Conservation (phyloP, 1,140 invertebrate species). For the Orchesella cincta region DNA sequence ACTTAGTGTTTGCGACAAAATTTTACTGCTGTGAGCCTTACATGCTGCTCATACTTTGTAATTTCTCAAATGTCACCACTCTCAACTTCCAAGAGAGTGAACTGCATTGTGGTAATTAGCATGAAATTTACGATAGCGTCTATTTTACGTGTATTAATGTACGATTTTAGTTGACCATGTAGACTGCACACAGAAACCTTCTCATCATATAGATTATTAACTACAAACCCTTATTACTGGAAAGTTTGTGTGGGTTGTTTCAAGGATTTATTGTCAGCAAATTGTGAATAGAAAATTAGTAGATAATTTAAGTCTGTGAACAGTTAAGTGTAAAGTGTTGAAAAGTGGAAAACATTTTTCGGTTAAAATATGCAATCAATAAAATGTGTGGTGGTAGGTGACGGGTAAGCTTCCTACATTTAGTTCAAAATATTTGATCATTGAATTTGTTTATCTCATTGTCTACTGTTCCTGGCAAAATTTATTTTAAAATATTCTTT, state of each 20-base stretch:
- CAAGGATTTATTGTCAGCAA: background rate
- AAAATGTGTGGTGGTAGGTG: conserved; percentile 42
- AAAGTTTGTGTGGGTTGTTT: background rate
- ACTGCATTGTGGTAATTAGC: background rate
- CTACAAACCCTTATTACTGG: background rate
- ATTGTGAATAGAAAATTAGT: background rate
- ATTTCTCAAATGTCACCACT: too few species aligned
- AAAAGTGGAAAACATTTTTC: background rate
- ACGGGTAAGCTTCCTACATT: conserved; percentile 29
- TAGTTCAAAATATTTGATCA: background rate
- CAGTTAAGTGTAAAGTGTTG: background rate
- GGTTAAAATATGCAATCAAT: conserved; percentile 37
- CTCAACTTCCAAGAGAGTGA: too few species aligned
- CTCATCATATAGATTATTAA: background rate
- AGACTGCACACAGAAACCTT: background rate
- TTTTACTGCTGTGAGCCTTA: too few species aligned
- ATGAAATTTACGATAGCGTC: background rate
- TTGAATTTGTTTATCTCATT: background rate
- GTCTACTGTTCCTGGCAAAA: background rate
- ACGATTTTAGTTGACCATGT: background rate
- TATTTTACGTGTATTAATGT: too few species aligned
- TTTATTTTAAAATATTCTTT: background rate
- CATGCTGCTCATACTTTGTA: too few species aligned
- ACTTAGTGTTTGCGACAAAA: too few species aligned
- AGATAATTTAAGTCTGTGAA: background rate